phyloP scores from a whole-genome alignment of 2,888 invertebrate species.

The Hypercompe scribonia region DNA sequence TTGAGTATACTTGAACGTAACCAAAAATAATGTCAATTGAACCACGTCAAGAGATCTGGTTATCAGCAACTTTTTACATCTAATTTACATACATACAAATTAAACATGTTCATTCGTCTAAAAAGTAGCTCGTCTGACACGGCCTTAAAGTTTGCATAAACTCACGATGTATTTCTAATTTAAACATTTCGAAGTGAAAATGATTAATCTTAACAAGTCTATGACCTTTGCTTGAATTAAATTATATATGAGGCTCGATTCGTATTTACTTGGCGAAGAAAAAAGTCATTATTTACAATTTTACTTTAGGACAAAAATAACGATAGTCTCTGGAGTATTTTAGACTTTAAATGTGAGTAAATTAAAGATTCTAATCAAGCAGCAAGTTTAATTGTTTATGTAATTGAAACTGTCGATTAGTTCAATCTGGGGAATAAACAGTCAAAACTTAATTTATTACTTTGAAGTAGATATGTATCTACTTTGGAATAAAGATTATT shows the following conservation, averaged over 20 bases:
- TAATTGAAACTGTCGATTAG: neutral
- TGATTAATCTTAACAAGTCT: conserved; percentile 11
- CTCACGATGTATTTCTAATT: conserved; percentile 32
- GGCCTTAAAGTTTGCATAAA: conserved; percentile 22
- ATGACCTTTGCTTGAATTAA: conserved; percentile 21
- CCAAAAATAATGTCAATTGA: neutral
- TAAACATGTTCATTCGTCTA: neutral
- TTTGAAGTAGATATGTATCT: neutral
- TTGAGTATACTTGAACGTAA: neutral
- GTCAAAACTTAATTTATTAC: neutral
- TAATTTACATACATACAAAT: neutral
- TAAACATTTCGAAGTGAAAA: conserved; percentile 29
- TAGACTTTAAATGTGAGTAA: neutral
- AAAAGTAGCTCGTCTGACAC: neutral
- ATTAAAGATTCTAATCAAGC: neutral
- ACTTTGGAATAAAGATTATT: too few species aligned
- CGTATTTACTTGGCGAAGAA: conserved; percentile 21
- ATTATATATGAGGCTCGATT: conserved; percentile 29
- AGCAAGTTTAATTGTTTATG: neutral
- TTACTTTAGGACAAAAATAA: conserved; percentile 1
- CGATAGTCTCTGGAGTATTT: neutral
- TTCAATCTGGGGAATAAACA: neutral
- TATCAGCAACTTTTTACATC: neutral
- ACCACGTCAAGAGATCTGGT: neutral
- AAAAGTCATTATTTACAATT: conserved; percentile 38